Conservation (phyloP, 2,888 invertebrate genomes). For the Thelaira solivaga region DNA sequence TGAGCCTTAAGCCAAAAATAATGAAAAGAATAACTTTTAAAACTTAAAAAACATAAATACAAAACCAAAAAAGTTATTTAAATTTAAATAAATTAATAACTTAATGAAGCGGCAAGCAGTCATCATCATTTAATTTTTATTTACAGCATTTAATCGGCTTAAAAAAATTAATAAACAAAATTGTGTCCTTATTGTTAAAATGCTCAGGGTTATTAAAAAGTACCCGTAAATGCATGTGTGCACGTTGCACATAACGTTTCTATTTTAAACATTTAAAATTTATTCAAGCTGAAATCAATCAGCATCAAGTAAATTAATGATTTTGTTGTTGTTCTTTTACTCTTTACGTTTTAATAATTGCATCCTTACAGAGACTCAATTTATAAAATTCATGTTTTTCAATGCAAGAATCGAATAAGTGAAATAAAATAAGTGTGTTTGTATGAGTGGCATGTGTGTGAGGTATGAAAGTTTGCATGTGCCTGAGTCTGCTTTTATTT, state of each 20-base stretch:
- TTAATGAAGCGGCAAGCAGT: neutral
- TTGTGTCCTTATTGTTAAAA: no score
- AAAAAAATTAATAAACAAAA: no score
- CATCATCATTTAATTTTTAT: neutral
- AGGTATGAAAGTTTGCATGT: neutral
- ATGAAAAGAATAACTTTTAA: no score
- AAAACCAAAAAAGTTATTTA: no score
- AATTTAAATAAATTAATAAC: no score
- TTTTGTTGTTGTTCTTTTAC: neutral
- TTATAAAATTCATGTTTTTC: no score
- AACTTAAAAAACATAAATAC: no score
- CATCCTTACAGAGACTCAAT: neutral
- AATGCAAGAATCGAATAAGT: neutral
- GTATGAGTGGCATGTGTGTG: neutral
- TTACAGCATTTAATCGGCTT: neutral
- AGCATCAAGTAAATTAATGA: conserved; percentile 3
- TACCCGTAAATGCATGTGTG: neutral
- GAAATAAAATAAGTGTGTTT: neutral
- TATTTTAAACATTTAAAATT: neutral
- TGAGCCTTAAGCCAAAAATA: no score
- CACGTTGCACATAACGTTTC: neutral
- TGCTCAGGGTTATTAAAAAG: no score
- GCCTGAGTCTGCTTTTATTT: no score
- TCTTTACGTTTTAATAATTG: neutral
- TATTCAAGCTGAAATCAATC: conserved; percentile 23